Conservation (phyloP, 2,113 vertebrate species). For the Cryptotis parvus region DNA sequence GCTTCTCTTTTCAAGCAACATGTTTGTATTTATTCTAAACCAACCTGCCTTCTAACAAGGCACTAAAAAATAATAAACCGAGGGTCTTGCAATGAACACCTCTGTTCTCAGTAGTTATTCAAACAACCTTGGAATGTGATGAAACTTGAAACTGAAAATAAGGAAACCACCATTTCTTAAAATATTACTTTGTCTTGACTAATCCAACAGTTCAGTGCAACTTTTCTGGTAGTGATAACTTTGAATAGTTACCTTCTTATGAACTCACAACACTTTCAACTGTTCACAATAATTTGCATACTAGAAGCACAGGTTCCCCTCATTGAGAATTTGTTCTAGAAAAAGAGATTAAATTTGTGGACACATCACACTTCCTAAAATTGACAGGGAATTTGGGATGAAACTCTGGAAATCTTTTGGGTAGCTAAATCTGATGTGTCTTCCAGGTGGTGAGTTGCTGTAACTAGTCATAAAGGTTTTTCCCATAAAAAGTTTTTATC, state of each 20-base stretch:
- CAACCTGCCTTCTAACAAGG: background rate
- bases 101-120: background rate
- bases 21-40: constrained; percentile 49
- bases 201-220: background rate
- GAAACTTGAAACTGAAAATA: background rate
- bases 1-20: background rate
- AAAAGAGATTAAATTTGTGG: background rate
- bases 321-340: background rate
- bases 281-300: background rate
- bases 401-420: background rate
- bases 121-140: background rate
- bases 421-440: background rate
- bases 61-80: background rate
- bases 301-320: background rate
- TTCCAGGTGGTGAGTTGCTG: background rate
- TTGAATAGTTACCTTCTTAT: background rate
- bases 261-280: background rate
- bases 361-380: constrained; percentile 3
- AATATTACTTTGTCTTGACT: background rate
- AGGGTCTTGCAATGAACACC: background rate
- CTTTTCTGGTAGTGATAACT: background rate
- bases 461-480: background rate
- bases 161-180: background rate
- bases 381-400: background rate
- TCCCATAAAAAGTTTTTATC: too few species aligned